These are phyloP conservation scores for Onychomys arenicola DNA, from an alignment of 2,797 vertebrate species.

Conservation along the genomic window DNA sequence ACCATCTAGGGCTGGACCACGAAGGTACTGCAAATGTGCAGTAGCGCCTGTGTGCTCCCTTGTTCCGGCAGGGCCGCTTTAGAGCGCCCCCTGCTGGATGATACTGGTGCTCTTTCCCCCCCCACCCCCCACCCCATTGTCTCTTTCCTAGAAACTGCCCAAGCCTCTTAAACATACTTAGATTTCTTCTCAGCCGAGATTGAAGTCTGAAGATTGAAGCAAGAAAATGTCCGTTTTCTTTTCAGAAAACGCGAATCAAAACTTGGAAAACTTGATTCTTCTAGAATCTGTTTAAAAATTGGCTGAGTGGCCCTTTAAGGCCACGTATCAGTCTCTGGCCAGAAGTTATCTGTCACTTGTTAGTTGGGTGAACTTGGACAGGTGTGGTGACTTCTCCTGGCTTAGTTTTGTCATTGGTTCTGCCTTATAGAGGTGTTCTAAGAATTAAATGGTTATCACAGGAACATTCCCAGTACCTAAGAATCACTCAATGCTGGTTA, in stretches of 20 bases:
- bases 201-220: background rate
- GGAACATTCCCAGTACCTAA: background rate
- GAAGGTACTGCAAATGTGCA: background rate
- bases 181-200: background rate
- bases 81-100: background rate
- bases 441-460: background rate
- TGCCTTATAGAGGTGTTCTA: background rate
- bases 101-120: background rate
- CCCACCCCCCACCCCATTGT: no score
- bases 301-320: background rate
- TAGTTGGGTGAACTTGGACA: background rate
- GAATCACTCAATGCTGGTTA: background rate
- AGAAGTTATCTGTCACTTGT: background rate
- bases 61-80: background rate
- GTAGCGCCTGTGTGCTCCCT: no score
- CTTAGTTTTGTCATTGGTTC: background rate
- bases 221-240: background rate
- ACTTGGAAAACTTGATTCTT: background rate
- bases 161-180: background rate
- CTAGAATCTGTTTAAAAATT: background rate
- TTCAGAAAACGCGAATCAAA: background rate
- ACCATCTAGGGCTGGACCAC: background rate
- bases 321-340: fast-evolving
- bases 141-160: background rate
- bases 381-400: background rate